Conservation (phyloP, 2,888 invertebrate species). For the Leptopilina myrica region DNA sequence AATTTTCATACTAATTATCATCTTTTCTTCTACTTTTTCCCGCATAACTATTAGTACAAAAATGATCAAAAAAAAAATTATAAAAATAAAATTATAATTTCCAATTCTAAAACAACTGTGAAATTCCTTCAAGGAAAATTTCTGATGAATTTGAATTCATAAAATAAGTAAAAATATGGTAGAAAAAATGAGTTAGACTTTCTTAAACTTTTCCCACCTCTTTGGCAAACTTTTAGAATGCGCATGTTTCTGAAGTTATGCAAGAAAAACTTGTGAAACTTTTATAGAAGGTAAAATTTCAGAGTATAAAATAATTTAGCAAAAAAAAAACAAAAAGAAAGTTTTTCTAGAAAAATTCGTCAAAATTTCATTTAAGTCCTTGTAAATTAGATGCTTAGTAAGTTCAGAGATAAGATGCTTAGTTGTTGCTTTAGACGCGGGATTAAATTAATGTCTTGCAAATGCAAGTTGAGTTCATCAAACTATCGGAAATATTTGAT, state of each 20-base stretch:
- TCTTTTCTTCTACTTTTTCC: too few relatives aligned
- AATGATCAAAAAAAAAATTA: too few relatives aligned
- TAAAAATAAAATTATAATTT: too few relatives aligned
- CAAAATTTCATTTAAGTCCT: not conserved
- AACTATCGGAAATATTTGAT: not conserved
- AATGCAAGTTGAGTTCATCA: not conserved
- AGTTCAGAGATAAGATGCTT: not conserved
- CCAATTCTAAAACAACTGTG: too few relatives aligned
- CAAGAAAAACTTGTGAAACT: not conserved
- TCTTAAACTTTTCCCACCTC: not conserved
- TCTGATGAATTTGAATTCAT: not conserved
- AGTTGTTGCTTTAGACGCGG: not conserved
- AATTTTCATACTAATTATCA: too few relatives aligned
- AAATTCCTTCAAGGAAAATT: not conserved
- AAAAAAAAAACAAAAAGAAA: not conserved
- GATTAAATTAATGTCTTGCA: not conserved
- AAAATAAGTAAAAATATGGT: not conserved
- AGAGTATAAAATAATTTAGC: not conserved
- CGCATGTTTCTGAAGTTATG: constrained; percentile 15
- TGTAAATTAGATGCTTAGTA: not conserved
- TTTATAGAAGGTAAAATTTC: not conserved
- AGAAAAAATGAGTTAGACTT: not conserved
- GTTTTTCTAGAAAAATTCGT: not conserved
- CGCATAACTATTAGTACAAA: too few relatives aligned
- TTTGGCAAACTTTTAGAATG: not conserved